These are phyloP conservation scores for Cylloceria caligata DNA, from an alignment of 2,888 invertebrate genomes.

Conservation along the genomic window DNA sequence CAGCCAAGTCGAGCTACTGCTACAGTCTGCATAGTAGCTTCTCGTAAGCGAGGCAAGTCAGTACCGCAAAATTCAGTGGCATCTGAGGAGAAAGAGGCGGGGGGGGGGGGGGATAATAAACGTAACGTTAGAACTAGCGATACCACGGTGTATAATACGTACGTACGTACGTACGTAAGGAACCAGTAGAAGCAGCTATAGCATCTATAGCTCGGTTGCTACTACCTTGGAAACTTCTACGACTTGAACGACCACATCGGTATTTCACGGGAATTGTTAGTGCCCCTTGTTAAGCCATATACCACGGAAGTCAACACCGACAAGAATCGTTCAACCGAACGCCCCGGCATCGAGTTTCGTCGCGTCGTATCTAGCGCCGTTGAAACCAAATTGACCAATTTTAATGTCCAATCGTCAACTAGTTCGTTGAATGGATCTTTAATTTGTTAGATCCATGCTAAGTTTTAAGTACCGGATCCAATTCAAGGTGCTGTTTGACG, in stretches of 20 bases:
- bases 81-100: constrained; percentile 50
- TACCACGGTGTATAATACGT: constrained; percentile 39
- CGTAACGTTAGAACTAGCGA: constrained; percentile 64
- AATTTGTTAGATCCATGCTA: neutral
- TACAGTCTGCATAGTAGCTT: constrained; percentile 9
- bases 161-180: constrained; percentile 45
- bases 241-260: constrained; percentile 10
- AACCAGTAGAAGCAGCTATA: constrained; percentile 22
- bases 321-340: constrained; percentile 9
- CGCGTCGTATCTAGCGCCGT: neutral
- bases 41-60: constrained; percentile 13
- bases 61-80: constrained; percentile 73
- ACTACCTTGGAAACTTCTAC: constrained; percentile 40
- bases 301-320: constrained; percentile 1
- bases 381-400: constrained; percentile 20
- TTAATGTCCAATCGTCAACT: neutral
- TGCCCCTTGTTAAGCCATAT: constrained; percentile 30
- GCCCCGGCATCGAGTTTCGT: constrained; percentile 16
- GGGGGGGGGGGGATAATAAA: constrained; percentile 60
- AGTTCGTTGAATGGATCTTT: neutral
- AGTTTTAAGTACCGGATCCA: neutral
- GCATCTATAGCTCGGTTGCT: neutral
- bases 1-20: constrained; percentile 29
- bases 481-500: neutral
- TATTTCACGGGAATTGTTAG: constrained; percentile 44